phyloP scores from a whole-genome alignment of 2,113 vertebrate genomes.

The Loxodonta africana region DNA sequence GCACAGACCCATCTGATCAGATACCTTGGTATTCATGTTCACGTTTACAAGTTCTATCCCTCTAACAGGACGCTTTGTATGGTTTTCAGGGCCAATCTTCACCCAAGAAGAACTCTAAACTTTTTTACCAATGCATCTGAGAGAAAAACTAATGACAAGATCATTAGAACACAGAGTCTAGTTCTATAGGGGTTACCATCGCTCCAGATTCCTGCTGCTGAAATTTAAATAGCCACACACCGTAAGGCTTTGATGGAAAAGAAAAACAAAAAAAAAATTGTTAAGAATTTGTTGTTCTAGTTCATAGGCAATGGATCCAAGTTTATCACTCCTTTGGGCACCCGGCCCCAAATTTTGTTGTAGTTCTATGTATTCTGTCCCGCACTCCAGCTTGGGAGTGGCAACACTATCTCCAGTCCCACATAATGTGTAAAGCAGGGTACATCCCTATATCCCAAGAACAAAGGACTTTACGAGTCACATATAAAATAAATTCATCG shows the following conservation, averaged over 20 bases:
- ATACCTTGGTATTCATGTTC: neutral
- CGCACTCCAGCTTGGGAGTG: fast-evolving
- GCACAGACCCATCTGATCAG: neutral
- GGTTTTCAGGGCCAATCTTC: neutral
- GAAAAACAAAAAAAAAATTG: neutral
- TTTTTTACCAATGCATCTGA: neutral
- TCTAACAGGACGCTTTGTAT: neutral
- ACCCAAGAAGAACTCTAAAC: neutral
- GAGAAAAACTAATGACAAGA: neutral
- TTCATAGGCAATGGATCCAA: neutral
- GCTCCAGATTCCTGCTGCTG: neutral
- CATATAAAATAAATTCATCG: neutral
- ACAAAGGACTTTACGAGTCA: neutral
- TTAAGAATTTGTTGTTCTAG: neutral
- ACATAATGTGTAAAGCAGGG: neutral
- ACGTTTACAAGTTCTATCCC: neutral
- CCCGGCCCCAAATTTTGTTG: neutral
- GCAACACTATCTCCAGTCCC: fast-evolving
- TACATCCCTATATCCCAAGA: fast-evolving
- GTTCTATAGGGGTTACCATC: neutral
- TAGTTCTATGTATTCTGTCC: fast-evolving
- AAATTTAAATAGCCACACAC: neutral
- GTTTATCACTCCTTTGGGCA: neutral
- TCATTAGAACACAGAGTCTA: neutral
- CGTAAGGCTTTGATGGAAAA: neutral